Evolutionary conservation across 2,888 invertebrate species (phyloP), one percentile per base, ranked within the genome.

Genomic region (Asteroscopus sphinx): DNA sequence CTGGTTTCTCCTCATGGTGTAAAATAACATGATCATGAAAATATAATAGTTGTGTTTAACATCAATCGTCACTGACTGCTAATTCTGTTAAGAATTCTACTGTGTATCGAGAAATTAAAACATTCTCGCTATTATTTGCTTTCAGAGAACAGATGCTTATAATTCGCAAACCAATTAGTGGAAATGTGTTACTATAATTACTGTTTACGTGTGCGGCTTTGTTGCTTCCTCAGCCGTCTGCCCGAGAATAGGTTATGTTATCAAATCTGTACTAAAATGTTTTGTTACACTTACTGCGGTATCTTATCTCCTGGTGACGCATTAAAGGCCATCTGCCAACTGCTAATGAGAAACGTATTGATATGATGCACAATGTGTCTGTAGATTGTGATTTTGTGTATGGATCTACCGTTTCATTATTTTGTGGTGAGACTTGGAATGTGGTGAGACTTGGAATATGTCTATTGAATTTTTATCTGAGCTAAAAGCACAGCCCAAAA

Each of bases 251-350:
- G 28, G n/a, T 1, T 11, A 1, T 15, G 26, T 48, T 62, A 57
- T 62, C 48, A 44, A 47, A 47, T 47, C 21, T 56, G 41, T 32
- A 28, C 25, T 40, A 26, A 46, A 51, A 37, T 21, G 11, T 25
- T 41, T 15, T 35, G 25, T 37, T 32, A 25, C 41, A 42, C 21
- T 28, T 46, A 52, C 11, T 3, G n/a, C n/a, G 26, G 42, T 47
- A 51, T 21, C 21, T 61, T 46, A 59, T 59, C 59, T 48, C 9
- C 1, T 11, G 4, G 26, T 47, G 55, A 55, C 46, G 41, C 5
- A 13, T 16, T 25, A 33, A 47, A 42, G 46, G 51, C 49, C 45
- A 47, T 46, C 12, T 60, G 28, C 28, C 33, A 45, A 25, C 33
- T 35, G 25, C 25, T 44, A 25, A 25, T 33, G 21, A 25, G 11